Evolutionary conservation across 2,113 vertebrate species (phyloP).

Genomic region (Larimichthys polyactis): DNA sequence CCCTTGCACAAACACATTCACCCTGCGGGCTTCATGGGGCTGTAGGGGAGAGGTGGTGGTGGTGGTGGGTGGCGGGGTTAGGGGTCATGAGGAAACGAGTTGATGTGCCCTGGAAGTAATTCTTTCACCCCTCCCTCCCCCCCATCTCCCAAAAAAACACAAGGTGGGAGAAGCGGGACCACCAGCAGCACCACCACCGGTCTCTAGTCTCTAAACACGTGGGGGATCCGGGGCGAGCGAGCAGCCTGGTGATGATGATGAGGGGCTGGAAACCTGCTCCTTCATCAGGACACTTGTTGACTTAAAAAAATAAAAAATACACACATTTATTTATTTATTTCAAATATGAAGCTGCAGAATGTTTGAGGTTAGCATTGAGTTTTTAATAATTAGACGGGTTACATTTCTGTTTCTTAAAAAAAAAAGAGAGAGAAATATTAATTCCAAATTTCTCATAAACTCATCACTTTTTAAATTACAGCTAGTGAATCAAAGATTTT

Average conservation of each 20-base stretch:
- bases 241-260: constrained; percentile 22
- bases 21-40: constrained; percentile 43
- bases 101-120: constrained; percentile 87
- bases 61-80: constrained; percentile 29
- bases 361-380: too few relatives aligned
- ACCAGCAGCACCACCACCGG: constrained; percentile 41
- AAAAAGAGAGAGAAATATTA: too few relatives aligned
- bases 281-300: constrained; percentile 7
- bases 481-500: too few relatives aligned
- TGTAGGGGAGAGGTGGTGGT: constrained; percentile 22
- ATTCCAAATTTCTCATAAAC: too few relatives aligned
- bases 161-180: constrained; percentile 73
- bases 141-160: constrained; percentile 7
- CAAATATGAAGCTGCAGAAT: background rate
- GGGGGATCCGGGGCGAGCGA: constrained; percentile 37
- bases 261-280: background rate
- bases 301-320: background rate
- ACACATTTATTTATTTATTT: too few relatives aligned
- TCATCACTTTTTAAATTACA: background rate
- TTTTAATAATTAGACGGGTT: too few relatives aligned
- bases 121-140: constrained; percentile 70
- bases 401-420: too few relatives aligned
- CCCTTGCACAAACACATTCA: constrained; percentile 67
- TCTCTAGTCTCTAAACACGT: constrained; percentile 61
- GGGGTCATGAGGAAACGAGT: constrained; percentile 82